Percentiles rank a stretch among this genome's conserved stretches.
These are phyloP conservation scores for Rhabdomys dilectus DNA, from an alignment of 2,113 vertebrate genomes.

Conservation along the genomic window DNA sequence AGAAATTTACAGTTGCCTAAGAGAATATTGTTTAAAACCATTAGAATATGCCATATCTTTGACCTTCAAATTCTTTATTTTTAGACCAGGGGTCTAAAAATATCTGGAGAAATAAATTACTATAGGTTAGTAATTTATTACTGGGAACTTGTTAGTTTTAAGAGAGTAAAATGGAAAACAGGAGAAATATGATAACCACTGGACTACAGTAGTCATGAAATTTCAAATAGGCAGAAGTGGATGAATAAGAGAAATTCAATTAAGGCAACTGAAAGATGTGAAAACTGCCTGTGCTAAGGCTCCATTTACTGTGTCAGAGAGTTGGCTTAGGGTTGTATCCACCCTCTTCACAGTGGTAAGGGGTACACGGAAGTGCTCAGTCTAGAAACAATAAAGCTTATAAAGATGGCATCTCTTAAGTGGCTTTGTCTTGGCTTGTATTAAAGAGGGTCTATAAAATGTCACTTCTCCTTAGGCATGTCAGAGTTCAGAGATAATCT, in stretches of 20 bases:
- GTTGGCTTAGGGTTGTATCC: constrained; percentile 23
- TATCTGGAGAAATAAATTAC: constrained; percentile 4
- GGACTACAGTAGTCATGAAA: neutral
- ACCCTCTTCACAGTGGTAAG: constrained; percentile 50
- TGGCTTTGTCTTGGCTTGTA: neutral
- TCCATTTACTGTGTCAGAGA: constrained; percentile 25
- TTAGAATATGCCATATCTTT: neutral
- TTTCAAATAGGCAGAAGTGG: constrained; percentile 73
- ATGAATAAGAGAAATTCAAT: constrained; percentile 85
- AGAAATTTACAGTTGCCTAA: neutral
- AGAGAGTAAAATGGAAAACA: neutral
- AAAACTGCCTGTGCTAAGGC: constrained; percentile 67
- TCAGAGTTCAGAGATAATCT: neutral
- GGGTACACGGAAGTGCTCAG: constrained; percentile 46
- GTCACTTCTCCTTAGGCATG: neutral
- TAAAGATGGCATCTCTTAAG: constrained; percentile 11
- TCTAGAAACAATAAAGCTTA: neutral
- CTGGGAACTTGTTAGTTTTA: neutral
- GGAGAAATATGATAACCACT: neutral
- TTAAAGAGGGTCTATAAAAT: neutral
- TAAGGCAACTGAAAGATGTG: constrained; percentile 79
- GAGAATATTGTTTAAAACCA: neutral
- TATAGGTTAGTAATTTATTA: neutral
- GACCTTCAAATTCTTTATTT: constrained; percentile 34
- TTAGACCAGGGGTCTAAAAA: neutral